Evolutionary conservation across 64 coral and sea anemone genomes (phyloP).

Genomic region (Pocillopora damicornis): DNA sequence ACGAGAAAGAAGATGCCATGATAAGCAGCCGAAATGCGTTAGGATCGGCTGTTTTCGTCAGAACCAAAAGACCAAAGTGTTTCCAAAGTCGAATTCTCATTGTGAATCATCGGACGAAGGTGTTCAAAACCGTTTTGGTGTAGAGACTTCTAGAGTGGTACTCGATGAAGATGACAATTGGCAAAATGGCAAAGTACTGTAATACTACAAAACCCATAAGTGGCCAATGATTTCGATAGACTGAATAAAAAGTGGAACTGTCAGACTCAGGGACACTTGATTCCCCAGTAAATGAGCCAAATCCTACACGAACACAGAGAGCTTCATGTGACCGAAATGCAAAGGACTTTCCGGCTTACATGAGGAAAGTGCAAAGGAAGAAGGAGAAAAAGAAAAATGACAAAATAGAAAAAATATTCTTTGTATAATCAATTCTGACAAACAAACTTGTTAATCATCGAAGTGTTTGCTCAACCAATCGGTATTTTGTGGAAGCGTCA

Average conservation of each 20-base stretch:
- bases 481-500: not conserved
- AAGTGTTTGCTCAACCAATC: not conserved
- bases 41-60: too few species aligned
- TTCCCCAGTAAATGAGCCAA: not conserved
- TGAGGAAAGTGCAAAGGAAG: conserved; percentile 29
- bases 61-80: too few species aligned
- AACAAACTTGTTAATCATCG: not conserved
- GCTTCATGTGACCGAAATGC: not conserved
- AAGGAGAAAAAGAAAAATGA: conserved; percentile 44
- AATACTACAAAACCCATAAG: not conserved
- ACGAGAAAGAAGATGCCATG: not conserved
- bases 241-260: not conserved
- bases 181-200: not conserved
- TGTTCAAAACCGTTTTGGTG: not conserved
- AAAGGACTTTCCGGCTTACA: conserved; percentile 17
- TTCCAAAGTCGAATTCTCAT: too few species aligned
- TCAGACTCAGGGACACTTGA: not conserved
- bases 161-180: not conserved
- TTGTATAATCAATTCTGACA: conserved; percentile 29
- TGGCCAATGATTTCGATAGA: not conserved
- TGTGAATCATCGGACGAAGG: not conserved
- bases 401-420: conserved; percentile 59
- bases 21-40: not conserved
- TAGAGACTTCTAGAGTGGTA: not conserved
- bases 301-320: not conserved